These are phyloP conservation scores for Rostratula benghalensis DNA, from an alignment of 2,113 vertebrate species.

Conservation along the genomic window DNA sequence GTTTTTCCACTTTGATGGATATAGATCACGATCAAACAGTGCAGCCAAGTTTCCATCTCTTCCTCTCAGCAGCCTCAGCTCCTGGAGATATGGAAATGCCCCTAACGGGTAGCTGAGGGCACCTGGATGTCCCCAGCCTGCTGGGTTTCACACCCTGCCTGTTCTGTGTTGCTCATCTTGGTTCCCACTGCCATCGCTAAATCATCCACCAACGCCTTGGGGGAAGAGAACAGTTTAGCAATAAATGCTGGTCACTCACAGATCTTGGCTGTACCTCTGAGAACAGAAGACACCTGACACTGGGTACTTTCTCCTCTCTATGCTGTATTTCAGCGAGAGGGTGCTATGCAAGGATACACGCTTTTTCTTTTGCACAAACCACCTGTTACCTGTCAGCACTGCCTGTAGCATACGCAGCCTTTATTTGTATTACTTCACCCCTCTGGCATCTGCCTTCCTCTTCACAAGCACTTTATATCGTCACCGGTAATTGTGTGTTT, in stretches of 20 bases:
- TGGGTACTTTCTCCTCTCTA: accelerated
- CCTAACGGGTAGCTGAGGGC: background rate
- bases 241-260: background rate
- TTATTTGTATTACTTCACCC: background rate
- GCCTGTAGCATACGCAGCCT: background rate
- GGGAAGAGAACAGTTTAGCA: background rate
- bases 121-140: background rate
- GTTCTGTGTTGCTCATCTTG: background rate
- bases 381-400: background rate
- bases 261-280: background rate
- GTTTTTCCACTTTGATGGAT: constrained; percentile 36
- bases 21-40: background rate
- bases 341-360: accelerated
- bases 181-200: background rate
- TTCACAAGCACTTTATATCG: background rate
- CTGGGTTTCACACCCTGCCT: background rate
- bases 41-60: background rate
- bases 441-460: background rate
- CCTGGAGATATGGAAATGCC: background rate
- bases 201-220: background rate
- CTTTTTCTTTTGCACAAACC: background rate
- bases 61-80: background rate
- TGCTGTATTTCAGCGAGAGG: background rate
- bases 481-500: background rate
- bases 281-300: background rate